phyloP scores from a whole-genome alignment of 2,888 invertebrate genomes.

The Polyommatus icarus region DNA sequence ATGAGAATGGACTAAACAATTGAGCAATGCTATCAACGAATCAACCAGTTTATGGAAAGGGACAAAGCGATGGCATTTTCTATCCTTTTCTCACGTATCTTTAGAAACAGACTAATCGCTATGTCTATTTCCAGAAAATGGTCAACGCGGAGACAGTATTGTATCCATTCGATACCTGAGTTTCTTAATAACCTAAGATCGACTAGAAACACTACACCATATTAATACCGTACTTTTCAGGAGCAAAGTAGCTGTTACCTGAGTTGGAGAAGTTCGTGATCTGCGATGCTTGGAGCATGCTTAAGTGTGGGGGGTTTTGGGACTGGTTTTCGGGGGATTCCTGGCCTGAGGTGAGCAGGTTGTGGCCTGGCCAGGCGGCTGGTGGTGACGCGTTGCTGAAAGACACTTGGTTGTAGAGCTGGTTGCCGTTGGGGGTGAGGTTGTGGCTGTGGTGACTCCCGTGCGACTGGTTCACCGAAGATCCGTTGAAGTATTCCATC shows the following conservation, averaged over 20 bases:
- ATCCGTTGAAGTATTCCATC: conserved; percentile 79
- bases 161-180: neutral
- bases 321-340: conserved; percentile 74
- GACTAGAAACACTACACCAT: conserved; percentile 74
- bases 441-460: conserved; percentile 71
- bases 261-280: conserved; percentile 78
- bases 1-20: conserved; percentile 4
- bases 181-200: conserved; percentile 35
- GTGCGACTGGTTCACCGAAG: conserved; percentile 71
- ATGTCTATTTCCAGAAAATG: neutral
- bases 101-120: neutral
- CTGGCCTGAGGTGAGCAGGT: conserved; percentile 68
- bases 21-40: neutral
- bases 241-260: conserved; percentile 74
- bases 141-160: neutral
- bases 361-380: conserved; percentile 72
- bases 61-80: neutral
- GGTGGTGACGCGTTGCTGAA: conserved; percentile 76
- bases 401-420: conserved; percentile 76
- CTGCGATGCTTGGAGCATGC: conserved; percentile 76
- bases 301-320: conserved; percentile 70
- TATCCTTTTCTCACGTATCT: neutral
- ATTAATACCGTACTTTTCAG: conserved; percentile 77
- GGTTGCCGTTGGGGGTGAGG: conserved; percentile 70
- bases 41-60: neutral